Evolutionary conservation across 2,113 vertebrate species (phyloP), one percentile per base, ranked within the genome.

Genomic region (Dicaeum eximium): DNA sequence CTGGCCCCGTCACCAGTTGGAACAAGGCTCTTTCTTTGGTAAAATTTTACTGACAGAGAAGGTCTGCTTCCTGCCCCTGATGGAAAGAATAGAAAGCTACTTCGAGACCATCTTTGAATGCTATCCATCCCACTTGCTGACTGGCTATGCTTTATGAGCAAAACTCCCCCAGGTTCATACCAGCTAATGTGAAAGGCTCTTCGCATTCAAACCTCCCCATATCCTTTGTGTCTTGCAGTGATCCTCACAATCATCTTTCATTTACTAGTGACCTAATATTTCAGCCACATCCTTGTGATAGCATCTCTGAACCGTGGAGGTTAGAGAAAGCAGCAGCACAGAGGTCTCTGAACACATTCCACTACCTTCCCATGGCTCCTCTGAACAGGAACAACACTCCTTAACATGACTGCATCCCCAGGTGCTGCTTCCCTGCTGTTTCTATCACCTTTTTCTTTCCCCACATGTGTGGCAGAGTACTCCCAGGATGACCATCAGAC

Each of bases 11-110:
- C 67, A 92, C n/a, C 56, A 37, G 42, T 5, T 57, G 56, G 77
- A 93, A 75, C 30, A 92, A 95, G 47, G 45, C 53, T 84, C 64
- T 70, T 72, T 72, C 69, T 90, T 19, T 3, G 79, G 48, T 37
- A 72, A 85, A 80, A 60, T 65, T 80, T 86, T 67, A 81, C 64
- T 72, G 69, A 89, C 51, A 92, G 73, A 92, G 51, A 80, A 69
- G 51, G 71, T 73, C 17, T 90, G 28, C 84, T 54, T 86, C 65
- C 72, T 64, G 45, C n/a, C 30, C 24, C 50, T 19, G 61, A 79
- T 2, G 13, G 47, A 75, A 88, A 61, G 48, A 70, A 80, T 24
- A 78, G 13, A 78, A 90, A 91, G 66, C n/a, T 77, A 88, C 31
- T 83, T 56, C 0, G 0, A 58, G 51, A 83, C 24, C 38, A 51